Conservation (phyloP, 2,113 vertebrate species). For the Pithys albifrons region DNA sequence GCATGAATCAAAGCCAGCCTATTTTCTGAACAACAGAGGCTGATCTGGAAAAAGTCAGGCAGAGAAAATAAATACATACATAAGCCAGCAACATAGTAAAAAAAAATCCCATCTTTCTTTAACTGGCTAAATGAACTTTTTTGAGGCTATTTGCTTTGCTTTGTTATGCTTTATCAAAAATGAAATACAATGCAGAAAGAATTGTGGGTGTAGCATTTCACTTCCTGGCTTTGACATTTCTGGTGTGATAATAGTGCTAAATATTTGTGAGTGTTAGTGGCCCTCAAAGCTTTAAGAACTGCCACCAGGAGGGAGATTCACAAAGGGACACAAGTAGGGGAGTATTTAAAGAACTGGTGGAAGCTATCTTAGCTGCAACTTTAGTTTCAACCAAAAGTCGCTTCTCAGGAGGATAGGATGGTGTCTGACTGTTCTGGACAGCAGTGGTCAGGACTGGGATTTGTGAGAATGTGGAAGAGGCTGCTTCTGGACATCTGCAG, state of each 20-base stretch:
- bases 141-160: constrained; percentile 2
- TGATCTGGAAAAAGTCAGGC: constrained; percentile 36
- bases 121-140: constrained; percentile 7
- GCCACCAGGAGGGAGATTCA: background rate
- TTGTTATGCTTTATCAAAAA: background rate
- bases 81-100: background rate
- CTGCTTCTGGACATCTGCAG: background rate
- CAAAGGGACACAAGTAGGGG: background rate
- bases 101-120: background rate
- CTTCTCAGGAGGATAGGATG: background rate
- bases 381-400: background rate
- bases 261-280: background rate
- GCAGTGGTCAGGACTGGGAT: background rate
- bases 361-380: background rate
- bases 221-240: constrained; percentile 55
- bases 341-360: background rate
- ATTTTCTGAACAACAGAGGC: background rate
- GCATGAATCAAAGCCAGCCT: background rate
- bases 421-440: fast-evolving
- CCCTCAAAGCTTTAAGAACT: background rate
- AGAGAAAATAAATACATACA: background rate
- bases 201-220: background rate
- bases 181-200: background rate
- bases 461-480: background rate
- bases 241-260: background rate